Evolutionary conservation across 2,797 vertebrate species (phyloP).

Genomic region (Psittacula derbiana): DNA sequence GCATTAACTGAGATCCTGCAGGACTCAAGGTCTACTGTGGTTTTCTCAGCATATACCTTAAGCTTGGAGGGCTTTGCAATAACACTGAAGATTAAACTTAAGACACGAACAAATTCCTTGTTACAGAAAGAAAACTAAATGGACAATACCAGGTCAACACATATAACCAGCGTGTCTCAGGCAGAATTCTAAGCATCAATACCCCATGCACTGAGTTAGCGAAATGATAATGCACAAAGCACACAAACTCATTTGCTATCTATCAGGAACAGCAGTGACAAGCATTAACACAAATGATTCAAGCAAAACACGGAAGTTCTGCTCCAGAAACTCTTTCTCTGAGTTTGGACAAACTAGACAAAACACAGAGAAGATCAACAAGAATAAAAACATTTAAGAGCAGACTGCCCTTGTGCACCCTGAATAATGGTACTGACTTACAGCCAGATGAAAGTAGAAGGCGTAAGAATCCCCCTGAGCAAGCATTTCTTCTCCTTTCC

Average conservation of each 20-base stretch:
- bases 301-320: background rate
- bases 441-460: background rate
- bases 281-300: background rate
- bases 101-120: background rate
- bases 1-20: background rate
- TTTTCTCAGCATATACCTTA: background rate
- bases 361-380: background rate
- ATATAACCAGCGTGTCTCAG: background rate
- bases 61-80: background rate
- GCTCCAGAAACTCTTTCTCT: background rate
- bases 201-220: background rate
- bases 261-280: background rate
- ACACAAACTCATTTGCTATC: background rate
- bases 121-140: background rate
- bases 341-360: background rate
- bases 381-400: background rate
- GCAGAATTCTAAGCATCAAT: background rate
- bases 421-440: background rate
- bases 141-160: background rate
- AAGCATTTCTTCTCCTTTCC: background rate
- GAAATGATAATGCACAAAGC: background rate
- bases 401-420: background rate
- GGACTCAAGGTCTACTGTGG: background rate
- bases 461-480: background rate
- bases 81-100: background rate